phyloP scores from a whole-genome alignment of 2,113 vertebrate genomes.

The Passer domesticus region DNA sequence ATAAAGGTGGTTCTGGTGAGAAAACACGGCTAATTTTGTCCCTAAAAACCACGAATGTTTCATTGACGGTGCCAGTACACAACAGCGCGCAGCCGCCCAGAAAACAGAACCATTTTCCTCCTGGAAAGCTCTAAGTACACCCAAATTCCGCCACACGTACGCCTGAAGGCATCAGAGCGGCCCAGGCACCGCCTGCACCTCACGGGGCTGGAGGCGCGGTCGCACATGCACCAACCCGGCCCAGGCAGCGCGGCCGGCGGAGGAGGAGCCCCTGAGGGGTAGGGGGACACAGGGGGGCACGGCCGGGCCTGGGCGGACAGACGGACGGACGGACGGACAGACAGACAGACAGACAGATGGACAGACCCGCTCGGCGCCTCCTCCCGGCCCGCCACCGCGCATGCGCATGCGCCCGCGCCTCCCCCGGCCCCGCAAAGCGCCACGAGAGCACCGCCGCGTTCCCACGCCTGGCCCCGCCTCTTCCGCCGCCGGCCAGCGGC shows the following conservation, averaged over 20 bases:
- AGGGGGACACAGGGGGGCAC: too few relatives aligned
- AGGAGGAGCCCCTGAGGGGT: fast-evolving
- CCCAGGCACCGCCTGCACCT: neutral
- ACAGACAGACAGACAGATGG: fast-evolving
- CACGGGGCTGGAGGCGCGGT: neutral
- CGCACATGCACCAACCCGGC: too few relatives aligned
- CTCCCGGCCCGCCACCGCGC: fast-evolving
- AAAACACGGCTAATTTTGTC: fast-evolving
- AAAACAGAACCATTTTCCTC: neutral
- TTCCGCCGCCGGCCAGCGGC: neutral
- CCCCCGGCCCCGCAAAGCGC: fast-evolving
- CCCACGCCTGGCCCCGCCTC: neutral
- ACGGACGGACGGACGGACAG: neutral
- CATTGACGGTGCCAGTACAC: fast-evolving
- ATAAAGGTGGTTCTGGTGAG: fast-evolving
- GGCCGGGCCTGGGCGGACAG: too few relatives aligned
- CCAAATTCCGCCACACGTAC: neutral
- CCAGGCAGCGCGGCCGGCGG: too few relatives aligned
- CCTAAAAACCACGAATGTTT: fast-evolving
- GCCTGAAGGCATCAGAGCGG: fast-evolving
- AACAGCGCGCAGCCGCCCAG: fast-evolving
- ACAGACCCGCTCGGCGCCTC: fast-evolving
- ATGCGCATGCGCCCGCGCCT: fast-evolving
- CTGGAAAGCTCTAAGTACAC: neutral
- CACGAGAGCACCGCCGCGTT: fast-evolving